Evolutionary conservation across 2,797 vertebrate genomes (phyloP), one percentile per base, ranked within the genome.

Genomic region (Periparus ater): DNA sequence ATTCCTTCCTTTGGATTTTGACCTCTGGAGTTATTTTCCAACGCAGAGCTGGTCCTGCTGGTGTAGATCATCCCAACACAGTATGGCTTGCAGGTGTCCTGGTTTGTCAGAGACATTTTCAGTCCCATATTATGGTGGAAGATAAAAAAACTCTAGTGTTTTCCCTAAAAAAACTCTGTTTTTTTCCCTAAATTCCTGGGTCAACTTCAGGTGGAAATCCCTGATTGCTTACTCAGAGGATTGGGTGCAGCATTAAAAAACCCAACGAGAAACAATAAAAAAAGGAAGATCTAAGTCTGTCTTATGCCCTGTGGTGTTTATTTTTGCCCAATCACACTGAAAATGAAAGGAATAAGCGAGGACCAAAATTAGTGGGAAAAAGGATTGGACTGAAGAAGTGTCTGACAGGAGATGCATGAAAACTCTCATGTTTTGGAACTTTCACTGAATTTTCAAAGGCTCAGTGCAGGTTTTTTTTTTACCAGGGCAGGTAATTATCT

Each of bases 401-500:
- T 63, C 48, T 79, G 40, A 34, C 17, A 50, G 61, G 27, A 90
- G 11, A 84, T 7, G 17, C 20, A 18, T 21, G 67, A 71, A 77
- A 78, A 58, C 27, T 48, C 48, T 73, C 55, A 22, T 30, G 9
- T 89, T 95, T 88, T 81, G 58, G n/a, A 95, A 61, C 42, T 42
- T 50, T 1, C 62, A 71, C 53, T 40, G 48, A 54, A 91, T 90
- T 93, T 76, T 89, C 65, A 63, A 89, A 85, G 62, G 14, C 44
- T 63, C 54, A 26, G 32, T 44, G 44, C 47, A 47, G 38, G 16
- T 82, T 94, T 42, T 23, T 51, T 73, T 16, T 84, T 58, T 57
- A 67, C 76, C 87, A 80, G 57, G 55, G 47, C 51, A 79, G 83
- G 61, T 78, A 76, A 95, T 92, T 88, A 53, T 88, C 84, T 89